Conservation (phyloP, 2,888 invertebrate species). For the Eulithis prunata region DNA sequence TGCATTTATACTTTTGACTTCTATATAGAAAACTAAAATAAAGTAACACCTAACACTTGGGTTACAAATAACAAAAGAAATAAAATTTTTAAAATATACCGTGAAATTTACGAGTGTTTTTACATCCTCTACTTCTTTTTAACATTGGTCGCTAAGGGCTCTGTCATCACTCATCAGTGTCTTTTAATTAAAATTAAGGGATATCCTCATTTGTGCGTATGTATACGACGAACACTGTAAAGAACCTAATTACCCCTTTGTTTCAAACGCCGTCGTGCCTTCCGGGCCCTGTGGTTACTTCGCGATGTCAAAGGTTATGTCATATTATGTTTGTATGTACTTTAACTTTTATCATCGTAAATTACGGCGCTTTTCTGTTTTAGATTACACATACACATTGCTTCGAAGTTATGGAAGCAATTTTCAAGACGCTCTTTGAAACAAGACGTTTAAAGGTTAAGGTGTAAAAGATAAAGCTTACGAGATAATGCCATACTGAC, state of each 20-base stretch:
- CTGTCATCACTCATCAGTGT: too few species aligned
- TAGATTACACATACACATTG: slow-evolving; percentile 16
- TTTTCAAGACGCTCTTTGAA: background rate
- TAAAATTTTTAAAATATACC: too few species aligned
- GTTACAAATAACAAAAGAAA: too few species aligned
- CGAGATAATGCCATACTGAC: too few species aligned
- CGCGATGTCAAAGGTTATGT: slow-evolving; percentile 29
- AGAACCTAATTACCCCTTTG: slow-evolving; percentile 29
- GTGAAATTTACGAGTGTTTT: too few species aligned
- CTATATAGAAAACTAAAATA: too few species aligned
- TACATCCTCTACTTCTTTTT: too few species aligned
- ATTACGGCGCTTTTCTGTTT: slow-evolving; percentile 13
- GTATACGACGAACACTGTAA: slow-evolving; percentile 12
- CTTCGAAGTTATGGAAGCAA: slow-evolving; percentile 11
- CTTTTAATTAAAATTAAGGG: too few species aligned
- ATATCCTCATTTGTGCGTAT: background rate
- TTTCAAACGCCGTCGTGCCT: slow-evolving; percentile 14
- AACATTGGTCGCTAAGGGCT: too few species aligned
- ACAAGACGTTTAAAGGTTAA: background rate
- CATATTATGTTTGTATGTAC: slow-evolving; percentile 18
- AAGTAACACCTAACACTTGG: too few species aligned
- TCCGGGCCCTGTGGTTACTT: slow-evolving; percentile 21
- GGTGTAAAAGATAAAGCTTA: background rate
- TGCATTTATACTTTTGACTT: too few species aligned
- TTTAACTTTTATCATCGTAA: slow-evolving; percentile 22